phyloP scores from a whole-genome alignment of 1,140 invertebrate genomes.

The Acromyrmex charruanus region DNA sequence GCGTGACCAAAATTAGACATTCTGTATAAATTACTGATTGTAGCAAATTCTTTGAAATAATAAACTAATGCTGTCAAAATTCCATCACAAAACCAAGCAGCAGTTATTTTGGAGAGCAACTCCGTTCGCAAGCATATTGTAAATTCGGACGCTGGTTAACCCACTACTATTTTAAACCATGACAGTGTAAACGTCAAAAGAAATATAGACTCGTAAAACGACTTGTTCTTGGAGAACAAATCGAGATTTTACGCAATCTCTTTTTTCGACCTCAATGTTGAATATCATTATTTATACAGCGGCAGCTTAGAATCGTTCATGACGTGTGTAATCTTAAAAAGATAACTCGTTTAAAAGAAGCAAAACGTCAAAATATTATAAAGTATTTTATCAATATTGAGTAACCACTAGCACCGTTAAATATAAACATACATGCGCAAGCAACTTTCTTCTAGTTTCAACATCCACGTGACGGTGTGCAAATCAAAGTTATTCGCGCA shows the following conservation, averaged over 20 bases:
- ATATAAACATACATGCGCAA: not conserved
- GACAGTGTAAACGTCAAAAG: constrained; percentile 55
- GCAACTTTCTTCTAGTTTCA: constrained; percentile 4
- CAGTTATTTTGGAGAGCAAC: constrained; percentile 72
- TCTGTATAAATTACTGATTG: constrained; percentile 25
- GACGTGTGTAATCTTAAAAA: constrained; percentile 10
- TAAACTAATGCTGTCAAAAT: constrained; percentile 67
- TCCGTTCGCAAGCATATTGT: constrained; percentile 42
- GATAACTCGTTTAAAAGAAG: constrained; percentile 37
- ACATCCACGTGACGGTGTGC: not conserved
- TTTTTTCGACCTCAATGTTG: constrained; percentile 6
- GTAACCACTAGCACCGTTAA: not conserved
- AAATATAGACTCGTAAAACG: constrained; percentile 23
- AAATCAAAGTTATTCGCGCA: not conserved
- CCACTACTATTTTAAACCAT: constrained; percentile 65
- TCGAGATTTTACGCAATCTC: constrained; percentile 35
- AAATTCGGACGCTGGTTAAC: constrained; percentile 33
- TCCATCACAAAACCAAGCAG: constrained; percentile 36
- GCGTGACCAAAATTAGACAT: constrained; percentile 23
- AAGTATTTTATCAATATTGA: not conserved
- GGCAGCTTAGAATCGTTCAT: not conserved
- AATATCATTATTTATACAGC: constrained; percentile 24
- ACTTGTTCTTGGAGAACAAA: constrained; percentile 4
- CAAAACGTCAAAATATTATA: not conserved
- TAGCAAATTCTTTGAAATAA: constrained; percentile 26